phyloP scores from a whole-genome alignment of 2,113 vertebrate genomes.

The Hippocampus guttulatus region DNA sequence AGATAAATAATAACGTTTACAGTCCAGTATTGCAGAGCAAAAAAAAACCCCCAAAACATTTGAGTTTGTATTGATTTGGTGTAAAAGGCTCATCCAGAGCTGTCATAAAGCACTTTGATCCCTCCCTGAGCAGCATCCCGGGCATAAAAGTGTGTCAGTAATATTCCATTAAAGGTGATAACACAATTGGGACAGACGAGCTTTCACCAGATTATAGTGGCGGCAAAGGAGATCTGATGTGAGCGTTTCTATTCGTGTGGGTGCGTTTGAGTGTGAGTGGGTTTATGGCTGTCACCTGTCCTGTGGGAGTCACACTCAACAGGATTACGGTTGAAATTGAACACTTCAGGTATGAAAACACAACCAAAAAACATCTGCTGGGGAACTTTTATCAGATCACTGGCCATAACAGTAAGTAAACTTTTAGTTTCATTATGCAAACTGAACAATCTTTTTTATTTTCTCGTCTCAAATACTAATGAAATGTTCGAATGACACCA shows the following conservation, averaged over 20 bases:
- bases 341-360: conserved; percentile 12
- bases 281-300: conserved; percentile 35
- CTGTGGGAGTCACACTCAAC: conserved; percentile 41
- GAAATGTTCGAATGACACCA: too few species aligned
- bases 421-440: neutral
- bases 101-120: conserved; percentile 21
- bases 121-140: conserved; percentile 2
- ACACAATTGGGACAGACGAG: conserved; percentile 52
- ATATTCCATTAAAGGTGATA: conserved; percentile 68
- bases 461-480: too few species aligned
- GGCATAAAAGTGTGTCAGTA: conserved; percentile 49
- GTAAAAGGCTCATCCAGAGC: neutral
- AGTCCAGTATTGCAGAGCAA: neutral
- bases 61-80: conserved; percentile 4
- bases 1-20: neutral
- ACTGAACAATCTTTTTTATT: neutral
- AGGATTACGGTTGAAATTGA: conserved; percentile 29
- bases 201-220: conserved; percentile 60
- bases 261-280: conserved; percentile 3
- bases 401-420: neutral
- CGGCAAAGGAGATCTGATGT: conserved; percentile 32
- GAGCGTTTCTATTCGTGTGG: conserved; percentile 23
- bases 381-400: neutral
- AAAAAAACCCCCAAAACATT: neutral
- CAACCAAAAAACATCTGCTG: neutral